Base-by-base conservation (phyloP, 2,797 vertebrate genomes). In the Pseudomugil tenellus region DNA sequence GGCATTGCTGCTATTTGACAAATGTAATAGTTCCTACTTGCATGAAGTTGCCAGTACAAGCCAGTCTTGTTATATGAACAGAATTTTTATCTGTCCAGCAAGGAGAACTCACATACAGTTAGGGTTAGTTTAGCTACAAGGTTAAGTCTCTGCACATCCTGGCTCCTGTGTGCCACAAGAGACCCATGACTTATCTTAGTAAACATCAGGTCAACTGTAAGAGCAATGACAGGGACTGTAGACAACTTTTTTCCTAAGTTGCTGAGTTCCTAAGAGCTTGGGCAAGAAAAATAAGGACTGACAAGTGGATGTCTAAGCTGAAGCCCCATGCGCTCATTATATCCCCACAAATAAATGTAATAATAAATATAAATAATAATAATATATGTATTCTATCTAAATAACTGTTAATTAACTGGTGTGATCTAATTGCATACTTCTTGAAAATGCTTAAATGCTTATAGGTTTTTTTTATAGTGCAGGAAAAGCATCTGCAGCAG, bases 131-230 rank as follows among this genome's bases (percentile, higher is more conserved):
- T 41, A 41, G 13, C 16, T 41, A 72, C 28, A 31, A 41, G 4
- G 53, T 17, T 35, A 28, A 60, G 65, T 67, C 70, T 67, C 31
- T 35, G 77, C 62, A 63, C 39, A 32, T 63, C 49, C 23, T 60
- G 28, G 62, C 68, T 58, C 51, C 29, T 64, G 65, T 64, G 35
- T 41, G 29, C 73, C 34, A 72, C 49, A 70, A 54, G 23, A 77
- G 70, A 63, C 70, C 67, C n/a, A 2, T 68, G 57, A 14, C 63
- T 46, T 61, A 74, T 63, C 58, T 63, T 62, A 67, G 76, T 76
- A 31, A 52, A 31, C 53, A 72, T 69, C 46, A 63, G 67, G 79
- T 71, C 72, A 80, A 9, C 72, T 63, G 58, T 17, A 21, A 59
- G 57, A 21, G 52, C 58, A 71, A 17, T 67, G 79, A 83, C 67